A percentile compares a stretch with the other conserved stretches of the same genome.
phyloP scores from a whole-genome alignment of 1,140 invertebrate species.

The Tetramorium parvispinum region DNA sequence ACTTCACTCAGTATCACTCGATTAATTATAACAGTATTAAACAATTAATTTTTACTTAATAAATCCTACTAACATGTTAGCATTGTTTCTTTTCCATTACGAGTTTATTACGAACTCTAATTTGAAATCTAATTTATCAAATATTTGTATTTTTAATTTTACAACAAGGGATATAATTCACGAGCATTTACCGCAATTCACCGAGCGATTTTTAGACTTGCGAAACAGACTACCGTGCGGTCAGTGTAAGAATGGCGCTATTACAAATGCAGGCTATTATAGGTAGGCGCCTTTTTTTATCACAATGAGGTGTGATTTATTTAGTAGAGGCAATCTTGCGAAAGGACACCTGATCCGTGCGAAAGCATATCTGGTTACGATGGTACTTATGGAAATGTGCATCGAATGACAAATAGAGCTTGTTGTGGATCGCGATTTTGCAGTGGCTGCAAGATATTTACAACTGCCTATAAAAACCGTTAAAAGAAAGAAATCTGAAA shows the following conservation, averaged over 20 bases:
- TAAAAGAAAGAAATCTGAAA: conserved; percentile 25
- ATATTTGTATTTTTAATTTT: neutral
- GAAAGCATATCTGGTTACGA: conserved; percentile 64
- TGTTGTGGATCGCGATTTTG: conserved; percentile 1
- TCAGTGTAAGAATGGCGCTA: conserved; percentile 20
- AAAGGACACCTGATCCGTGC: conserved; percentile 50
- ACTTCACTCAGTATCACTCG: too few relatives aligned
- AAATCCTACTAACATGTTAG: neutral
- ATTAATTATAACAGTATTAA: neutral
- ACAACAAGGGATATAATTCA: neutral
- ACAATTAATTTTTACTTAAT: neutral
- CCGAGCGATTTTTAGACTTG: neutral
- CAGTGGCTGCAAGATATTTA: conserved; percentile 27
- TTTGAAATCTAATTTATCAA: neutral
- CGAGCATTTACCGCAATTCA: neutral
- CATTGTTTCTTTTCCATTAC: neutral
- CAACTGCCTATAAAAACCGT: conserved; percentile 19
- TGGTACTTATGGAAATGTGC: conserved; percentile 67
- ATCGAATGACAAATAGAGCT: conserved; percentile 52
- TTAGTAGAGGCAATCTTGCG: conserved; percentile 35
- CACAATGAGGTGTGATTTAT: conserved; percentile 53
- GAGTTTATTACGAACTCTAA: neutral
- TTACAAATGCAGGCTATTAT: conserved; percentile 55
- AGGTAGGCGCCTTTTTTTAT: conserved; percentile 52
- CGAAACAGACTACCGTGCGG: neutral